A percentile compares a stretch with the other conserved stretches of the same genome.
These are phyloP conservation scores for Crossocerus cetratus DNA, from an alignment of 2,888 invertebrate species.

Conservation along the genomic window DNA sequence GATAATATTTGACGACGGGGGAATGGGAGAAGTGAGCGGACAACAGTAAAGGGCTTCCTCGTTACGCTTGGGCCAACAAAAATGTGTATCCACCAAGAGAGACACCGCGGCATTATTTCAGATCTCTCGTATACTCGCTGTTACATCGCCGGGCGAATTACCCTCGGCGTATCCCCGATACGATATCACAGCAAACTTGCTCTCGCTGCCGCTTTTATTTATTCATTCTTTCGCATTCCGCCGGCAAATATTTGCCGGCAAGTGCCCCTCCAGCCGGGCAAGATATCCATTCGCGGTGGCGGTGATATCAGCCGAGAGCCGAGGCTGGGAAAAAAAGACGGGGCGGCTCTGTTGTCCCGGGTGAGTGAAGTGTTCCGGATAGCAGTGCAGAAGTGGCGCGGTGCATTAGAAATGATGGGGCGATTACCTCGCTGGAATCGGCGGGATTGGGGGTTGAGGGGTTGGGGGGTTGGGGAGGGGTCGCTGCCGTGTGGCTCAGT, in stretches of 20 bases:
- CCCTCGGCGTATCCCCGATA: no score
- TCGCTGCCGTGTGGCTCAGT: slow-evolving; percentile 28
- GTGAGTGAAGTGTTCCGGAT: background rate
- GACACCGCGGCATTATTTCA: background rate
- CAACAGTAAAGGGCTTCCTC: background rate
- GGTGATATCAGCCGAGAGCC: no score
- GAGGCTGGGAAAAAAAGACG: background rate
- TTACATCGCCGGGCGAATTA: no score
- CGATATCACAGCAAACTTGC: background rate
- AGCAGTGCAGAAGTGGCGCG: slow-evolving; percentile 19
- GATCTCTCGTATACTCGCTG: no score
- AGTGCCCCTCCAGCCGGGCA: background rate
- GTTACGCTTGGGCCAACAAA: background rate
- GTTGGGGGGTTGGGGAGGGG: slow-evolving; percentile 35
- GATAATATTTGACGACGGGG: slow-evolving; percentile 22
- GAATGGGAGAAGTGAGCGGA: background rate
- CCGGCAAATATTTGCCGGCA: no score
- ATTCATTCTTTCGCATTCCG: no score
- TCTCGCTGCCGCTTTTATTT: no score
- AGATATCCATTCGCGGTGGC: no score
- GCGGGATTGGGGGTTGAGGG: slow-evolving; percentile 52
- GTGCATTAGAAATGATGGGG: slow-evolving; percentile 60
- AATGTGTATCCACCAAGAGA: background rate
- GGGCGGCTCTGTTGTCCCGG: background rate
- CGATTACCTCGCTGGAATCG: slow-evolving; percentile 56